Percentiles rank a stretch among this genome's conserved stretches.
phyloP scores from a whole-genome alignment of 2,888 invertebrate genomes.

The Orthosia gothica region DNA sequence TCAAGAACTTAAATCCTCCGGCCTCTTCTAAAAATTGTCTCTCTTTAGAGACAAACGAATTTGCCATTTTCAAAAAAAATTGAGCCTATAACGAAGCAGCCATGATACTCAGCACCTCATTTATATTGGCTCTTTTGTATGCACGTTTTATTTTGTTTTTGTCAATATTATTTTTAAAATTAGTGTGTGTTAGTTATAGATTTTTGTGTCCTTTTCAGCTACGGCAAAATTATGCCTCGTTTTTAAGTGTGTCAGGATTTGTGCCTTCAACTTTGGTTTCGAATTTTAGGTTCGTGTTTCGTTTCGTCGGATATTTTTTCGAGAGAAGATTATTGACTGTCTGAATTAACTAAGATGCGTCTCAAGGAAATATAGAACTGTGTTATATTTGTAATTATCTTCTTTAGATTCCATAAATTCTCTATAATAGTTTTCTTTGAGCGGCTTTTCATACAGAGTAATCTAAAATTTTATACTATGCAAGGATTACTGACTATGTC shows the following conservation, averaged over 20 bases:
- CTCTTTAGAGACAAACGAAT: too few species aligned
- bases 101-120: constrained; percentile 62
- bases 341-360: neutral
- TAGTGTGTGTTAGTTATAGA: constrained; percentile 46
- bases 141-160: constrained; percentile 64
- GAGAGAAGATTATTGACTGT: too few species aligned
- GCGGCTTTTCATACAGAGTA: too few species aligned
- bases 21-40: too few species aligned
- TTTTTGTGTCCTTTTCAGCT: constrained; percentile 52
- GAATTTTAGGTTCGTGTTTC: neutral
- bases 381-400: too few species aligned
- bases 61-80: neutral
- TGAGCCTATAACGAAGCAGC: constrained; percentile 44
- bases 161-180: constrained; percentile 20
- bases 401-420: too few species aligned
- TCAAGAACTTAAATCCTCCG: neutral
- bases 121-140: constrained; percentile 72
- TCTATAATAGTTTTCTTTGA: too few species aligned
- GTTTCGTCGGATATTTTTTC: too few species aligned
- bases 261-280: neutral
- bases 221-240: neutral
- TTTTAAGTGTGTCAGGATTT: neutral
- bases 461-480: too few species aligned
- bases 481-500: too few species aligned
- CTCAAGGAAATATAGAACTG: too few species aligned